Base-by-base conservation (phyloP, 1,140 invertebrate genomes). In the Drosophila willistoni region DNA sequence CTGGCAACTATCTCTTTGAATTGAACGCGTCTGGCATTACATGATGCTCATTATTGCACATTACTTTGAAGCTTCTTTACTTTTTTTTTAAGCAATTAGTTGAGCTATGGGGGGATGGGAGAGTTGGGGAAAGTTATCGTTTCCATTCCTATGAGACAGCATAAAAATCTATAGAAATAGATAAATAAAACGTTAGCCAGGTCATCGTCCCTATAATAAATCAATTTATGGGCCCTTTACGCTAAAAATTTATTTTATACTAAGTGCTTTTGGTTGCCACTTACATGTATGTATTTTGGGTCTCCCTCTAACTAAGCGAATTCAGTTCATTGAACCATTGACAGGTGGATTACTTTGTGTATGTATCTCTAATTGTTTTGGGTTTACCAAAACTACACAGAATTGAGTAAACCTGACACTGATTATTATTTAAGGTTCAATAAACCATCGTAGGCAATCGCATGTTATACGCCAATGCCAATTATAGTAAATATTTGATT, bases 41-140 rank as follows among this genome's bases (percentile, higher is more conserved):
- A 87, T 86, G 78, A 81, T 79, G 74, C 66, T 83, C 79, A 86
- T 86, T 85, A 85, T 81, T 72, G 82, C 56, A 68, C 71, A 83
- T 72, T 80, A 81, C 44, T 64, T 66, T 57, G 10, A 55, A 68
- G 75, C 65, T 71, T 51, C 44, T 51, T 19, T 19, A 19, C 7
- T 22, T 39, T 47, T 17, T 71, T 68, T 39, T 47, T 44, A 68
- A 59, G 54, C 44, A 57, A 36, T 51, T 57, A 6, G 62, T 25
- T n/a, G 36, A 10, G 7, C 5, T 25, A 6, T 39, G 1, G 36
- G 36, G 12, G 36, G 36, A 13, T 51, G 36, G 33, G 57, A 41
- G 62, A 57, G 65, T 64, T 68, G 77, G 77, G 77, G 77, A 84
- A 83, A 83, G 80, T 76, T 67, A 65, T 22, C 33, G 56, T 74